Percentiles rank a stretch among this genome's conserved stretches.
phyloP scores from a whole-genome alignment of 2,888 invertebrate genomes.

The Drosophila lacicola region DNA sequence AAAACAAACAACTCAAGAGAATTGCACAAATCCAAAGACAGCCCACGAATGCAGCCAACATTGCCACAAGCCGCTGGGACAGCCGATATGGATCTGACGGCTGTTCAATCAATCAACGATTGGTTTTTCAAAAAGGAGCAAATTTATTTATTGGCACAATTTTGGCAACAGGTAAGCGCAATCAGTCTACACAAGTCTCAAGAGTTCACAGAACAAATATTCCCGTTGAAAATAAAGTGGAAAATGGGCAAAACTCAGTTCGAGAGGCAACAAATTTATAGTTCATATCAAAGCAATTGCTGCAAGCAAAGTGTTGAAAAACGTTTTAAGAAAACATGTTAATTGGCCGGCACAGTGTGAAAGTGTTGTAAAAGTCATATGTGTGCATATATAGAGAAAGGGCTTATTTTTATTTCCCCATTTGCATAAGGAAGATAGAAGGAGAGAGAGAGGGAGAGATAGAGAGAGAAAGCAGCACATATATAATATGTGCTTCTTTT shows the following conservation, averaged over 20 bases:
- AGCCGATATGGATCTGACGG: slow-evolving; percentile 95
- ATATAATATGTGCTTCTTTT: background rate
- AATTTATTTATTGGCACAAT: slow-evolving; percentile 96
- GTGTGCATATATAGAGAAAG: background rate
- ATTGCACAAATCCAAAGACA: slow-evolving; percentile 50
- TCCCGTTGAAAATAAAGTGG: too few species aligned
- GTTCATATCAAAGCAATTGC: too few species aligned
- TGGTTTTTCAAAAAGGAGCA: slow-evolving; percentile 98
- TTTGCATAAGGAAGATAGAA: too few species aligned
- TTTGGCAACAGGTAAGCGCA: slow-evolving; percentile 96
- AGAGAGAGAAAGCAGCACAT: too few species aligned
- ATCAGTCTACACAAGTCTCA: background rate
- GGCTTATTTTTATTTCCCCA: too few species aligned
- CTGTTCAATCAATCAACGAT: slow-evolving; percentile 96
- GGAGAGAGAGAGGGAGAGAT: too few species aligned
- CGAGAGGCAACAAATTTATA: too few species aligned
- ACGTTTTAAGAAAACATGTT: too few species aligned
- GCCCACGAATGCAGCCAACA: slow-evolving; percentile 91
- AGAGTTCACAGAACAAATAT: background rate
- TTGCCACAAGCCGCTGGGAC: slow-evolving; percentile 90
- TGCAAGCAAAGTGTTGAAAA: too few species aligned
- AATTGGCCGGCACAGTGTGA: too few species aligned
- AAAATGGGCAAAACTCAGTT: too few species aligned
- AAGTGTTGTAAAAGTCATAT: background rate
- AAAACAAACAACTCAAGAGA: slow-evolving; percentile 13